phyloP scores from a whole-genome alignment of 2,797 vertebrate genomes.

The Tinamus major region DNA sequence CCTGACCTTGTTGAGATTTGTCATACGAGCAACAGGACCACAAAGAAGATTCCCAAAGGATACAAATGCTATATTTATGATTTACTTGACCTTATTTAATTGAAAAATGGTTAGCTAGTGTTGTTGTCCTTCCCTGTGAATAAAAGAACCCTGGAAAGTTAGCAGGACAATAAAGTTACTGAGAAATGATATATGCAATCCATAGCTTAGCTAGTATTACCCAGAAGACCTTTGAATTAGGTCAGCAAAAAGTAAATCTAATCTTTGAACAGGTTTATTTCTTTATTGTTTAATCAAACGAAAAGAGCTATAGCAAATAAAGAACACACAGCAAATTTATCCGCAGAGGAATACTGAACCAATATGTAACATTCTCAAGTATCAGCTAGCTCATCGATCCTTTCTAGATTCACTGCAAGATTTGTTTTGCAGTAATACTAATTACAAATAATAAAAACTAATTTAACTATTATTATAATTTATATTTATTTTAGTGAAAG shows the following conservation, averaged over 20 bases:
- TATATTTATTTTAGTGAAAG: background rate
- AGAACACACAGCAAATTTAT: background rate
- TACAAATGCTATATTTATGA: constrained; percentile 77
- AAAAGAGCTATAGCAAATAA: background rate
- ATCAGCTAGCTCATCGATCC: accelerated
- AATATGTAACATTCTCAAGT: background rate
- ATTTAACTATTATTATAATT: background rate
- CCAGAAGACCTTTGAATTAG: background rate
- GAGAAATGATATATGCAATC: background rate
- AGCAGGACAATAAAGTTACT: background rate
- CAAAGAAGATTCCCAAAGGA: constrained; percentile 73
- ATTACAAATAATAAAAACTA: background rate
- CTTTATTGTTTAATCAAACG: background rate
- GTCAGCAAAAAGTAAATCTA: background rate
- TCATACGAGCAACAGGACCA: constrained; percentile 65
- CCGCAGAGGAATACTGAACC: background rate
- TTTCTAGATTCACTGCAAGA: background rate
- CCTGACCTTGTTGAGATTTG: constrained; percentile 69
- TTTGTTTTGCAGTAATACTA: background rate
- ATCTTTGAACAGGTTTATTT: background rate
- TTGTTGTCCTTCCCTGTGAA: constrained; percentile 66
- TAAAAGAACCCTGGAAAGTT: background rate
- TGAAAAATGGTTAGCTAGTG: constrained; percentile 74
- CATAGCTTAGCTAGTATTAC: background rate
- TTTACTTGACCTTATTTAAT: constrained; percentile 76